Evolutionary conservation across 1,140 invertebrate species (phyloP).

Genomic region (Capitella teleta): DNA sequence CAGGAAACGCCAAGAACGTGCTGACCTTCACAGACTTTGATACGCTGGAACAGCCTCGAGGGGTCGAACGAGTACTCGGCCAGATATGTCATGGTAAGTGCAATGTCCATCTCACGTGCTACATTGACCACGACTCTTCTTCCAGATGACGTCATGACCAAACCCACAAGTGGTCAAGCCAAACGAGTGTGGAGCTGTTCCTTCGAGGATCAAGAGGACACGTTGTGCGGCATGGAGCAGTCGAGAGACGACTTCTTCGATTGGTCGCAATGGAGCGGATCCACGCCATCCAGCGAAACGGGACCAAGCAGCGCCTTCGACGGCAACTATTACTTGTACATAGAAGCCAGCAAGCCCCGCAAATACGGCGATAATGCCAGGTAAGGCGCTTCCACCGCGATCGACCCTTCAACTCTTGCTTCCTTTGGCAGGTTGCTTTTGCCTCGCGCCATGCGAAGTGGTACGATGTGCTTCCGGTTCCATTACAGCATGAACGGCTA

Average conservation of each 20-base stretch:
- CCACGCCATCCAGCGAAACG: conserved; percentile 3
- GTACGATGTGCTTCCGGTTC: background rate
- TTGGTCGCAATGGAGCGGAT: background rate
- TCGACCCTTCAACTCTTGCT: background rate
- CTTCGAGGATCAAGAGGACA: background rate
- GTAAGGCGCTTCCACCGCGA: background rate
- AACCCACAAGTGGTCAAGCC: too few species aligned
- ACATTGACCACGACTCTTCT: too few species aligned
- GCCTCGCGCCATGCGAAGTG: background rate
- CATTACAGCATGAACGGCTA: conserved; percentile 9
- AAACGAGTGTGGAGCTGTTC: background rate
- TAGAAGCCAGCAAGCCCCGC: conserved; percentile 27
- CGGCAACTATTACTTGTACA: conserved; percentile 25
- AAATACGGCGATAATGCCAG: conserved; percentile 19
- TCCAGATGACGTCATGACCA: too few species aligned
- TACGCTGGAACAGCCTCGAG: too few species aligned
- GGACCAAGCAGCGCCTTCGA: background rate
- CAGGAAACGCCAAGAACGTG: too few species aligned
- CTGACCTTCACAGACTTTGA: too few species aligned
- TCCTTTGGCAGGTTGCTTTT: background rate
- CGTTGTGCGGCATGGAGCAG: conserved; percentile 1
- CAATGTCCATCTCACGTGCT: too few species aligned
- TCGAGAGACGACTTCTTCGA: background rate
- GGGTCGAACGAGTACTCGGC: too few species aligned
- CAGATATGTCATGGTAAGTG: too few species aligned